A percentile compares a stretch with the other conserved stretches of the same genome.
Conservation (phyloP, 92 coral and sea anemone species). For the Epizoanthus stellaris region DNA sequence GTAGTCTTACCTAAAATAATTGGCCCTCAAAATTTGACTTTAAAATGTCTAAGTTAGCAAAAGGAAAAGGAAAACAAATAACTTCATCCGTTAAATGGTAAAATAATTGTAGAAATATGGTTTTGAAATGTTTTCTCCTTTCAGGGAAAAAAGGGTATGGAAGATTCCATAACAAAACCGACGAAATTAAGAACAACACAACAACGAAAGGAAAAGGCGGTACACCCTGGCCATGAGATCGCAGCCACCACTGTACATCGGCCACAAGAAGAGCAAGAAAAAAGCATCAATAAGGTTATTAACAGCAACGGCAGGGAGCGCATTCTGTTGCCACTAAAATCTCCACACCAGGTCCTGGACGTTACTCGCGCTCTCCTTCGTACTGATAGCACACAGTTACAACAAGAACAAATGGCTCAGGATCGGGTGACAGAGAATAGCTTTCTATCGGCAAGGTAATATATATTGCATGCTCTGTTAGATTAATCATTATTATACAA, state of each 20-base stretch:
- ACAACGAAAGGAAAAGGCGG: background rate
- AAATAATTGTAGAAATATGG: background rate
- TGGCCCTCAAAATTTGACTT: too few relatives aligned
- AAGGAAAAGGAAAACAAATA: background rate
- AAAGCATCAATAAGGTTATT: background rate
- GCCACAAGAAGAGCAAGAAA: background rate
- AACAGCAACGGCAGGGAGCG: background rate
- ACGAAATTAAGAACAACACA: background rate
- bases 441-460: background rate
- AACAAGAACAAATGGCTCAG: background rate
- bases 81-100: background rate
- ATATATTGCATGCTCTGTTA: background rate
- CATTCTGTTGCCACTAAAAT: background rate
- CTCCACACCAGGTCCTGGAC: background rate
- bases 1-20: too few relatives aligned
- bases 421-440: background rate
- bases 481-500: background rate
- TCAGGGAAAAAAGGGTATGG: background rate
- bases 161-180: background rate
- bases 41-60: too few relatives aligned
- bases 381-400: background rate
- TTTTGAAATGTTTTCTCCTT: background rate
- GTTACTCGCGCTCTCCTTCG: too few relatives aligned
- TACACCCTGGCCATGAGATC: background rate
- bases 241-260: background rate